phyloP scores from a whole-genome alignment of 2,113 vertebrate species.

The Urocynchramus pylzowi region DNA sequence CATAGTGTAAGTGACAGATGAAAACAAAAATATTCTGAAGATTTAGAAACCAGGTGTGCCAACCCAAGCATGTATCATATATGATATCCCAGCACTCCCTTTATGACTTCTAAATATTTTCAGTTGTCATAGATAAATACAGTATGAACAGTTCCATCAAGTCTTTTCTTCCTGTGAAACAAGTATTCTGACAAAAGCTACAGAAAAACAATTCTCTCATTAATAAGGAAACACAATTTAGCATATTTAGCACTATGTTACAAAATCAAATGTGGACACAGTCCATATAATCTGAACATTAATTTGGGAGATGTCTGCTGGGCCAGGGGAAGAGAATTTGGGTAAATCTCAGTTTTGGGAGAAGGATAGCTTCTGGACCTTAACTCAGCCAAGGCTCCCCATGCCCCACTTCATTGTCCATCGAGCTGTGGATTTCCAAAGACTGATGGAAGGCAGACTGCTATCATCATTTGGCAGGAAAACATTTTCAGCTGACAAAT shows the following conservation, averaged over 20 bases:
- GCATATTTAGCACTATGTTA: neutral
- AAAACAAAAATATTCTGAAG: neutral
- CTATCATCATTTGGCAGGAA: neutral
- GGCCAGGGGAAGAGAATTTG: neutral
- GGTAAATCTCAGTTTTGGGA: neutral
- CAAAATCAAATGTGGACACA: neutral
- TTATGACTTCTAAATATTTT: neutral
- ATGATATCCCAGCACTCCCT: neutral
- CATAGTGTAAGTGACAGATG: neutral
- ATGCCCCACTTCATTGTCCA: neutral
- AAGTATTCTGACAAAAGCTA: neutral
- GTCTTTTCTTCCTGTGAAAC: neutral
- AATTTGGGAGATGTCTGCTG: neutral
- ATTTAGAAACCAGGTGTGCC: neutral
- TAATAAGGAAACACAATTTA: neutral
- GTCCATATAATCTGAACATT: neutral
- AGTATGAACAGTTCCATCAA: neutral
- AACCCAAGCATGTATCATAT: too few species aligned
- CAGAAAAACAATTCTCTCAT: neutral
- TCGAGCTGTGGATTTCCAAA: neutral
- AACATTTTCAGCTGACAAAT: neutral
- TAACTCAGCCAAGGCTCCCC: neutral
- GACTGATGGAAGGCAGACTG: neutral
- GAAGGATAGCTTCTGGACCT: neutral
- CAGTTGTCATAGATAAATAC: neutral